phyloP scores from a whole-genome alignment of 2,888 invertebrate species.

The Oscheius sp. region DNA sequence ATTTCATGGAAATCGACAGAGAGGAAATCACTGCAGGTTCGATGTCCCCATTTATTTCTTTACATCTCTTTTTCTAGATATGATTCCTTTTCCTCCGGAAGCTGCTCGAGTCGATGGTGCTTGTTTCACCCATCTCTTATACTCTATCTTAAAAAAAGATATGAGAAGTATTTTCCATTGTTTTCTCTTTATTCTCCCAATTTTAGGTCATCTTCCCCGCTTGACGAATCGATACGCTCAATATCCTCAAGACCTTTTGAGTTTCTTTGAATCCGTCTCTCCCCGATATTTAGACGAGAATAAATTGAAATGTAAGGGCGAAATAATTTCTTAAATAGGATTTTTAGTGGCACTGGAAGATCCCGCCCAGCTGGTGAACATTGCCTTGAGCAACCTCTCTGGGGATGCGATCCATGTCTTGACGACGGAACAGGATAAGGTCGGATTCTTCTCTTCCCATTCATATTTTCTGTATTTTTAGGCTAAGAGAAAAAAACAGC shows the following conservation, averaged over 20 bases:
- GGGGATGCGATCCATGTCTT: neutral
- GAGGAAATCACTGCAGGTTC: neutral
- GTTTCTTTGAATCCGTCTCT: neutral
- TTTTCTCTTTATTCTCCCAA: no score
- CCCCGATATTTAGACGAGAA: neutral
- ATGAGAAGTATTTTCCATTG: neutral
- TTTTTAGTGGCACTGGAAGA: constrained; percentile 10
- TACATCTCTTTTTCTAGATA: neutral
- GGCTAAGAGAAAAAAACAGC: neutral
- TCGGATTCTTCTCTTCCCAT: neutral
- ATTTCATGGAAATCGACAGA: constrained; percentile 2
- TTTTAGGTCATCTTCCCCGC: constrained; percentile 11
- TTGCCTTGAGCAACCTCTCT: neutral
- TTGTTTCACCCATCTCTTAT: constrained; percentile 1
- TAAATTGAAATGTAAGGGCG: neutral
- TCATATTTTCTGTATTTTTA: constrained; percentile 2
- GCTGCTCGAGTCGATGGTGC: neutral
- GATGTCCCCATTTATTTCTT: neutral
- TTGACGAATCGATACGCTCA: constrained; percentile 8
- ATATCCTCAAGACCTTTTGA: neutral
- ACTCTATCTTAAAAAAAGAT: neutral
- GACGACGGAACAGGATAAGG: neutral
- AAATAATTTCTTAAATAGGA: neutral
- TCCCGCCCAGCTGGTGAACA: neutral
- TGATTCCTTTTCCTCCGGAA: constrained; percentile 10